phyloP scores from a whole-genome alignment of 2,797 vertebrate genomes.

The Vipera ursinii region DNA sequence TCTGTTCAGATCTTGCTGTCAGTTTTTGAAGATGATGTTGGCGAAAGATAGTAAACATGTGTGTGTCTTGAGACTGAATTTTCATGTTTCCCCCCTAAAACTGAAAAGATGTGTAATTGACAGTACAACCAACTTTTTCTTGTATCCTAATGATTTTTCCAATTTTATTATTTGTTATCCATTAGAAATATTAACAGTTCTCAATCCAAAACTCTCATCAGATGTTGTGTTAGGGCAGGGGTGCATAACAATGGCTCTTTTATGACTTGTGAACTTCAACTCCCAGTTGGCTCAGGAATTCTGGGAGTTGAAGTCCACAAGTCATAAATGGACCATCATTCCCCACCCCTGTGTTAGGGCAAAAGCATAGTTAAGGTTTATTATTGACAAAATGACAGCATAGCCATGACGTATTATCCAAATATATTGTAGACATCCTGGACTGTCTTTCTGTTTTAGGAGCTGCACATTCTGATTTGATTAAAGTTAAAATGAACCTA shows the following conservation, averaged over 20 bases:
- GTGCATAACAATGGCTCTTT: not conserved
- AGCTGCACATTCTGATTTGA: not conserved
- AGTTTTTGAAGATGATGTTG: constrained; percentile 23
- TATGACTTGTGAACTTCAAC: not conserved
- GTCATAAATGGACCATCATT: not conserved
- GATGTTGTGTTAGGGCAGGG: not conserved
- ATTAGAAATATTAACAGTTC: not conserved
- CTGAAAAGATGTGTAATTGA: not conserved
- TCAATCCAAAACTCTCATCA: not conserved
- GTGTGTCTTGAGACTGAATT: constrained; percentile 17
- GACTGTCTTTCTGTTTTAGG: not conserved
- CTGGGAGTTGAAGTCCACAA: not conserved
- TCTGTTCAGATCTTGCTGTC: not conserved
- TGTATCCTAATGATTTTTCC: not conserved
- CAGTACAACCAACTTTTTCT: not conserved
- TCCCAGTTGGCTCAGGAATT: not conserved
- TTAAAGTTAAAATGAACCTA: constrained; percentile 10
- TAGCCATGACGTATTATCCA: not conserved
- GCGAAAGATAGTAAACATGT: not conserved
- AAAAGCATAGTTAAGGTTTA: not conserved
- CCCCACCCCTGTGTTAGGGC: not conserved
- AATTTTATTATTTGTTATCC: not conserved
- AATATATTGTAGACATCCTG: not conserved
- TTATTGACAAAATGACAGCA: not conserved
- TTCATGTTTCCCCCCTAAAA: not conserved